Base-by-base conservation (phyloP, 2,797 vertebrate species). In the Myotis pilosus region DNA sequence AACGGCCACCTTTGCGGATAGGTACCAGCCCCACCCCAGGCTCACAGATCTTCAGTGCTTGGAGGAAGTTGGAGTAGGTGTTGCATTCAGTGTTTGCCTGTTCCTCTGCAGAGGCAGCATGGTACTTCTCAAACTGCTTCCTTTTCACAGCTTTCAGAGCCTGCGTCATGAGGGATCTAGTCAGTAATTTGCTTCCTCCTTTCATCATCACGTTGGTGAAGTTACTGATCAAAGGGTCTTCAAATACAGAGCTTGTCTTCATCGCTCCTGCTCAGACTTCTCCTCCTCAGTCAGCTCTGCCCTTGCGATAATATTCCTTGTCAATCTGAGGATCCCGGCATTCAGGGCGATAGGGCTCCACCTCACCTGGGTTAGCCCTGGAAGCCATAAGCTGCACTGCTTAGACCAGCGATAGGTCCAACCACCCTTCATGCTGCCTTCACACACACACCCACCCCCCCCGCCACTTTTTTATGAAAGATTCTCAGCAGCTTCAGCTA, bases 121-220 rank as follows among this genome's bases (percentile, higher is more conserved):
- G 98, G 97, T 99, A 99, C 95, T 99, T 99, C 97, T 99, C 99
- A 96, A 99, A 98, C 97, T 99, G 99, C 93, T 98, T 99, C 97
- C 99, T 98, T 98, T 99, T 99, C 62, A 99, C 98, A 69, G 83
- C 38, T 97, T 99, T 99, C 81, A 99, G 96, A 3, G 99, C 99
- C 98, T 99, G 97, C 60, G 97, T 97, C 98, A 99, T 98, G 89
- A 99, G 99, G 66, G 97, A 98, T 98, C 98, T 98, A 92, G 99
- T 99, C 97, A 99, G 97, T 66, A 98, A 25, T 98, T 99, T 99
- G 94, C 99, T 97, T 87, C 99, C 99, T 64, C 97, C 92, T 95
- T 98, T 98, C 99, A 99, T 99, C 97, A 99, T 99, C 99, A 99
- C 99, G 96, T 99, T 99, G 97, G 98, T 98, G 96, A 99, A 99